These are phyloP conservation scores for Drosophila neutralis DNA, from an alignment of 2,888 invertebrate species.

Conservation along the genomic window DNA sequence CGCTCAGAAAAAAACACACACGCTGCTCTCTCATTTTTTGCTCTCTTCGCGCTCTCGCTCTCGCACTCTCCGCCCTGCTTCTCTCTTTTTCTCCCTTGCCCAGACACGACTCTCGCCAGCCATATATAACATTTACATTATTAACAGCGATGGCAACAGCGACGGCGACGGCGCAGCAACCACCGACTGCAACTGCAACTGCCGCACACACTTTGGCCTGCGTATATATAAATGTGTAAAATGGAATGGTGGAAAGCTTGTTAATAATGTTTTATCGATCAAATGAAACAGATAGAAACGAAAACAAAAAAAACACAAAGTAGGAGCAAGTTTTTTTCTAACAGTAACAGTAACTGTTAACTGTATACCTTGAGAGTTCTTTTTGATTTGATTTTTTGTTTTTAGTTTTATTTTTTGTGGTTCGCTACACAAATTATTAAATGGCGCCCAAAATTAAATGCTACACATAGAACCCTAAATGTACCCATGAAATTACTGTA, in stretches of 20 bases:
- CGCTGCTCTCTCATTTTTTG: constrained; percentile 47
- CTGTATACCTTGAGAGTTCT: constrained; percentile 11
- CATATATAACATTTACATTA: constrained; percentile 56
- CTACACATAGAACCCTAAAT: constrained; percentile 42
- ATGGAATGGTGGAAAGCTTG: constrained; percentile 75
- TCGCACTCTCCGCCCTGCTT: constrained; percentile 42
- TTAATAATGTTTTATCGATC: constrained; percentile 65
- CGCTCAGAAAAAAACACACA: constrained; percentile 31
- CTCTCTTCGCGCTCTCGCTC: constrained; percentile 43
- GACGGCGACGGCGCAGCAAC: constrained; percentile 37
- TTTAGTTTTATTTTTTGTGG: constrained; percentile 53
- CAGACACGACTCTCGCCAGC: constrained; percentile 56
- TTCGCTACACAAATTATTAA: constrained; percentile 49
- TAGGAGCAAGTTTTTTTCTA: constrained; percentile 1
- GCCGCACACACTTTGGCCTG: constrained; percentile 79
- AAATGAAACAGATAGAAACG: constrained; percentile 52
- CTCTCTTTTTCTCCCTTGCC: constrained; percentile 55
- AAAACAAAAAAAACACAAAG: constrained; percentile 24
- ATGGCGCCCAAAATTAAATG: constrained; percentile 56
- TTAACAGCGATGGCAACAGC: constrained; percentile 49
- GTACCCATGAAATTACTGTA: constrained; percentile 20
- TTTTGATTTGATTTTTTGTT: constrained; percentile 31
- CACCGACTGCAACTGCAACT: constrained; percentile 66
- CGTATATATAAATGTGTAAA: constrained; percentile 78
- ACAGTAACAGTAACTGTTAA: constrained; percentile 4